These are phyloP conservation scores for Acrocephalus kingi DNA, from an alignment of 2,113 vertebrate species.

Conservation along the genomic window DNA sequence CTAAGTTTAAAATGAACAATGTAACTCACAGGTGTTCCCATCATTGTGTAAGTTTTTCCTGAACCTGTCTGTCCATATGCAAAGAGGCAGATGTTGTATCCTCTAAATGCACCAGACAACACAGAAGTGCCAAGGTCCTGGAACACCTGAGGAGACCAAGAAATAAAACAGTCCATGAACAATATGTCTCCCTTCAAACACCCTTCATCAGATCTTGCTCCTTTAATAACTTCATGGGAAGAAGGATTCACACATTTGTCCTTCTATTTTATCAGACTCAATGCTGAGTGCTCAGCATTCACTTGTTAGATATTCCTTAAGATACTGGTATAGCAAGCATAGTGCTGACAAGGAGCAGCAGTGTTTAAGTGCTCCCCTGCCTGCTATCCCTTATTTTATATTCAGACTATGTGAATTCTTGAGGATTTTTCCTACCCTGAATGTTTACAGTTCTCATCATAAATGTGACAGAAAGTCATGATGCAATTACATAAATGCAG, in stretches of 20 bases:
- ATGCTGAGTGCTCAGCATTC: not conserved
- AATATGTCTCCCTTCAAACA: not conserved
- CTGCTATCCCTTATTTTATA: not conserved
- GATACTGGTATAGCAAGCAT: not conserved
- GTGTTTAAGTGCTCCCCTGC: not conserved
- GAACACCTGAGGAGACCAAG: constrained; percentile 84
- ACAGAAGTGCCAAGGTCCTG: constrained; percentile 93
- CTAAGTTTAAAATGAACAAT: not conserved
- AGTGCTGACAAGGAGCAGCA: not conserved
- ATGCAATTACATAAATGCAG: not conserved
- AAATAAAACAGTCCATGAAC: not conserved
- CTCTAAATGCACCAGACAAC: constrained; percentile 86
- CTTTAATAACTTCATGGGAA: not conserved
- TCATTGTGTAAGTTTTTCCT: constrained; percentile 98
- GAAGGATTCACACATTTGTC: not conserved
- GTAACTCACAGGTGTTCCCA: constrained; percentile 92
- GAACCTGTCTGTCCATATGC: constrained; percentile 98
- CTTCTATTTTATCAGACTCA: not conserved
- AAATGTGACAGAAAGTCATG: not conserved
- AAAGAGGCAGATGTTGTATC: constrained; percentile 98
- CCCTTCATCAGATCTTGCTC: not conserved
- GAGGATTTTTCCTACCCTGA: not conserved
- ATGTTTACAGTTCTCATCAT: not conserved
- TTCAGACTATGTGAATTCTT: not conserved
- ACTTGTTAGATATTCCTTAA: not conserved